These are phyloP conservation scores for Petromus typicus DNA, from an alignment of 2,113 vertebrate species.

Conservation along the genomic window DNA sequence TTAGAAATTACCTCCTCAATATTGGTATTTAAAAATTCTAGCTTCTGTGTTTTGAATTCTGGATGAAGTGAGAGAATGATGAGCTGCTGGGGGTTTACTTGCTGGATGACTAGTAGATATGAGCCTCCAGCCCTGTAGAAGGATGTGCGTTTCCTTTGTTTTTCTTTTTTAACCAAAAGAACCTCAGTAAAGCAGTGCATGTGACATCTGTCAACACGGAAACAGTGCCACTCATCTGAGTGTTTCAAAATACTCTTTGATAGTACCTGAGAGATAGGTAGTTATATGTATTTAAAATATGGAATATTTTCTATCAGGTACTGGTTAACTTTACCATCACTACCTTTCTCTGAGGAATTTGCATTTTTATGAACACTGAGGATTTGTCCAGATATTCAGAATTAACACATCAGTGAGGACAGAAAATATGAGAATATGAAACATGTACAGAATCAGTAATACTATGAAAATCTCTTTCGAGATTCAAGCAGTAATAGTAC, in stretches of 20 bases:
- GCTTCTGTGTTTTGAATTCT: not conserved
- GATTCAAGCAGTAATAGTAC: not conserved
- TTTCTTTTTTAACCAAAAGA: not conserved
- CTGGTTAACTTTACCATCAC: not conserved
- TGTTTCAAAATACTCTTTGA: not conserved
- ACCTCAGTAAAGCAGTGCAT: not conserved
- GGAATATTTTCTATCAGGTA: not conserved
- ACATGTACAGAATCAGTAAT: not conserved
- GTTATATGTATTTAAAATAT: not conserved
- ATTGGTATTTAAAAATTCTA: not conserved
- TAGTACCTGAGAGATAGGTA: not conserved
- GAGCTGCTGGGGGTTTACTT: not conserved
- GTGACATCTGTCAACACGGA: not conserved
- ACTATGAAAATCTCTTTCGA: not conserved
- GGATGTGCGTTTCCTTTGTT: not conserved
- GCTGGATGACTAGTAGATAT: not conserved
- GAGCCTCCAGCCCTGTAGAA: not conserved
- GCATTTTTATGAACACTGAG: not conserved
- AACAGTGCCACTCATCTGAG: not conserved
- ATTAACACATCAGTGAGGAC: not conserved
- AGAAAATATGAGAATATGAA: not conserved
- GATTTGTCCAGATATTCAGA: not conserved
- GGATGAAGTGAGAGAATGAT: not conserved
- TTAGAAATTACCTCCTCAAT: not conserved
- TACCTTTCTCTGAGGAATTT: not conserved